phyloP scores from a whole-genome alignment of 2,888 invertebrate species.

The Cosmorhoe ocellata region DNA sequence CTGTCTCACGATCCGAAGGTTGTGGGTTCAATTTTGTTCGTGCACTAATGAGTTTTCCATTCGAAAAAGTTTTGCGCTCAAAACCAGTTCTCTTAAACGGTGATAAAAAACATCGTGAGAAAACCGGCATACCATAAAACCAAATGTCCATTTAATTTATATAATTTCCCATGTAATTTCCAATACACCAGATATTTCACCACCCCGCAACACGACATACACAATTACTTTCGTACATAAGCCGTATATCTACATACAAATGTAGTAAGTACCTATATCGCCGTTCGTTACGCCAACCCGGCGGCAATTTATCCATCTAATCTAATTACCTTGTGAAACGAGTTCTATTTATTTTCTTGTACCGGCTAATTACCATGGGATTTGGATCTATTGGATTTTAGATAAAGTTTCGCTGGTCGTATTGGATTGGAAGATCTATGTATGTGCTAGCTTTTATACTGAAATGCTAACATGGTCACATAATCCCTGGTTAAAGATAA shows the following conservation, averaged over 20 bases:
- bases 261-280: slow-evolving; percentile 10
- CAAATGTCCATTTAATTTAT: no score
- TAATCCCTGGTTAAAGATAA: no score
- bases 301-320: slow-evolving; percentile 61
- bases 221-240: slow-evolving; percentile 12
- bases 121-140: no score
- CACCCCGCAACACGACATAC: slow-evolving; percentile 7
- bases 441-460: no score
- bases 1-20: no score
- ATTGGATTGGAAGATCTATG: not conserved
- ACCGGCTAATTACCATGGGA: slow-evolving; percentile 20
- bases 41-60: no score
- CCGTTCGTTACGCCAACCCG: slow-evolving; percentile 53
- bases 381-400: slow-evolving; percentile 2
- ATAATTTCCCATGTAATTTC: not conserved
- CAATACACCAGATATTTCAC: not conserved
- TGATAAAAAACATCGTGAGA: no score
- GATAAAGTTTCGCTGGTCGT: not conserved
- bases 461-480: no score
- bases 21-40: no score
- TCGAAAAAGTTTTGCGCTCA: no score
- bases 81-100: no score
- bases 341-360: slow-evolving; percentile 57
- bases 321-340: slow-evolving; percentile 59
- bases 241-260: slow-evolving; percentile 28